phyloP scores from a whole-genome alignment of 2,888 invertebrate genomes.

The Drosophila helvetica region DNA sequence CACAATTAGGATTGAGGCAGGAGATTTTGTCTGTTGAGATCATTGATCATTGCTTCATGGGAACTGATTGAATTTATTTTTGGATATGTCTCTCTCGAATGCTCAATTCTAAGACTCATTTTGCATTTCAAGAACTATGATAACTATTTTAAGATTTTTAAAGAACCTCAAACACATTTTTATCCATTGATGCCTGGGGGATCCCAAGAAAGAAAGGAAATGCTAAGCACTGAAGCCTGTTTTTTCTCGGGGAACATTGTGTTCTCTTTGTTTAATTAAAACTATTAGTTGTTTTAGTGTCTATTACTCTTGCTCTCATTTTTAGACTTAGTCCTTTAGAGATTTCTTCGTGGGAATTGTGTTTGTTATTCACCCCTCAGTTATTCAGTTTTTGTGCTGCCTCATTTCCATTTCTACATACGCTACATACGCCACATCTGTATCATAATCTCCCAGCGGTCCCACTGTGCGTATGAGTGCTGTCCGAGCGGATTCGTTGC shows the following conservation, averaged over 20 bases:
- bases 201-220: too few species aligned
- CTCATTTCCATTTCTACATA: background rate
- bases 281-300: too few species aligned
- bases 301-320: background rate
- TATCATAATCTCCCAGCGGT: constrained; percentile 3
- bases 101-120: background rate
- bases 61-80: background rate
- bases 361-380: background rate
- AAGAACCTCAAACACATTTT: too few species aligned
- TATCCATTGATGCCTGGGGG: background rate
- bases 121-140: background rate
- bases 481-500: constrained; percentile 54
- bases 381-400: too few species aligned
- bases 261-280: too few species aligned
- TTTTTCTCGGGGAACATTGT: too few species aligned
- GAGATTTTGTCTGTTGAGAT: too few species aligned
- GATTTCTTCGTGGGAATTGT: background rate
- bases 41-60: background rate
- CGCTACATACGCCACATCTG: background rate
- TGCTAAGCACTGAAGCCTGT: too few species aligned
- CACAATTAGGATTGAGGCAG: background rate
- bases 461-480: constrained; percentile 71
- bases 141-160: too few species aligned
- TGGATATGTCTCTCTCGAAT: background rate
- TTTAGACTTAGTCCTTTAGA: background rate